Conservation (phyloP, 2,113 vertebrate species). For the Cryptomyrus ogoouensis region DNA sequence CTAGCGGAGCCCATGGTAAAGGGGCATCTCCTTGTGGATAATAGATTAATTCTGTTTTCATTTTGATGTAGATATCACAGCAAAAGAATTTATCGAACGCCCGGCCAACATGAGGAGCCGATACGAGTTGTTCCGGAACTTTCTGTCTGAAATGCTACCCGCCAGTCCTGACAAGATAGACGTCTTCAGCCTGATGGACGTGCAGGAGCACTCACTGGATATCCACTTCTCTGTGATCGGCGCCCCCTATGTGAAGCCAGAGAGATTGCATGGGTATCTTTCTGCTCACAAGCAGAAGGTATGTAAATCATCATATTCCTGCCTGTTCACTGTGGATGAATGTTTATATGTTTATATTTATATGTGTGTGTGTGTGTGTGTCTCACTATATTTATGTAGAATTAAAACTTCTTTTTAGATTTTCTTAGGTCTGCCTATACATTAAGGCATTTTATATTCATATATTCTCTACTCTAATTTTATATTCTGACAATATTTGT, state of each 20-base stretch:
- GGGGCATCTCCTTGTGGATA: not conserved
- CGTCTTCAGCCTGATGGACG: conserved; percentile 64
- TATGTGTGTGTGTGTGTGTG: not conserved
- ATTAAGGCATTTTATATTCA: not conserved
- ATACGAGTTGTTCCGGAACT: conserved; percentile 60
- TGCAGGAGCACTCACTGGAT: conserved; percentile 59
- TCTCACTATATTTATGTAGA: not conserved
- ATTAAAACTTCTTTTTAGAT: not conserved
- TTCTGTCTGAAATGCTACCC: conserved; percentile 65
- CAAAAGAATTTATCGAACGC: conserved; percentile 68
- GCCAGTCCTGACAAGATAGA: conserved; percentile 56
- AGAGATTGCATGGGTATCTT: conserved; percentile 70
- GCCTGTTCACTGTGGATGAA: not conserved
- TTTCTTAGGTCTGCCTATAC: not conserved
- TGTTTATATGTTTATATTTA: not conserved
- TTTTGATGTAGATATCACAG: conserved; percentile 60
- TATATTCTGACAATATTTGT: not conserved
- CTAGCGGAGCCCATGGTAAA: not conserved
- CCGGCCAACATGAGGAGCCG: conserved; percentile 54
- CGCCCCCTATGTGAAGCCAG: conserved; percentile 56
- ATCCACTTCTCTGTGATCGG: conserved; percentile 61
- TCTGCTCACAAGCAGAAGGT: conserved; percentile 71
- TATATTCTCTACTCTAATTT: not conserved
- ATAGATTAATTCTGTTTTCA: not conserved
- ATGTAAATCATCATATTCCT: not conserved